These are phyloP conservation scores for Tromatobia lineatoria DNA, from an alignment of 2,888 invertebrate genomes.

Conservation along the genomic window DNA sequence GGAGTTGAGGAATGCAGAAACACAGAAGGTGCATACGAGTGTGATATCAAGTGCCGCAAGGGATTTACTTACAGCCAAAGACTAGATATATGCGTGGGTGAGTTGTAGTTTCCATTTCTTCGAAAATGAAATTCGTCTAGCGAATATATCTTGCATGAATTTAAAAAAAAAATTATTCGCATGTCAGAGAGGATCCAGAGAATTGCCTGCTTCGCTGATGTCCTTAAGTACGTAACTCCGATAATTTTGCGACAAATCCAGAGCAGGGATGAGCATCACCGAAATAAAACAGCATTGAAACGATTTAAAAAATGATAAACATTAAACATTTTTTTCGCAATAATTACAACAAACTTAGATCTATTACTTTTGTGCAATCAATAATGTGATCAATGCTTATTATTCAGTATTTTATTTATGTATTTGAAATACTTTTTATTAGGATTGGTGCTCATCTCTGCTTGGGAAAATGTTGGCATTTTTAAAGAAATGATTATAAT, in stretches of 20 bases:
- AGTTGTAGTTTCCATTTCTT: conserved; percentile 54
- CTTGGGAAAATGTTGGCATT: neutral
- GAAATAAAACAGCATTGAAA: neutral
- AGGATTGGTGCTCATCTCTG: neutral
- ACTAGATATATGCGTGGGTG: conserved; percentile 80
- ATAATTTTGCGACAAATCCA: neutral
- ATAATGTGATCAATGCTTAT: no score
- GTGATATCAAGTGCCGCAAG: conserved; percentile 81
- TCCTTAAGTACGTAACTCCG: conserved; percentile 61
- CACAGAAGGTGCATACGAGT: conserved; percentile 86
- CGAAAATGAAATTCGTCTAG: conserved; percentile 5
- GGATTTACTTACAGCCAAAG: conserved; percentile 78
- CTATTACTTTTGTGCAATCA: no score
- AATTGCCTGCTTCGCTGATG: conserved; percentile 55
- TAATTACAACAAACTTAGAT: no score
- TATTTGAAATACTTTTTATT: no score
- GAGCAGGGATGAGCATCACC: neutral
- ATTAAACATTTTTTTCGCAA: no score
- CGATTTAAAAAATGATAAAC: neutral
- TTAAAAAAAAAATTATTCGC: conserved; percentile 1
- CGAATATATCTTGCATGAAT: conserved; percentile 27
- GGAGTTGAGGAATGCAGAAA: conserved; percentile 85
- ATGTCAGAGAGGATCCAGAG: conserved; percentile 15
- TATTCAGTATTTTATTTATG: no score
- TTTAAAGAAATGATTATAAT: neutral